Evolutionary conservation across 2,888 invertebrate species (phyloP), one percentile per base, ranked within the genome.

Genomic region (Netelia fuscicornis): DNA sequence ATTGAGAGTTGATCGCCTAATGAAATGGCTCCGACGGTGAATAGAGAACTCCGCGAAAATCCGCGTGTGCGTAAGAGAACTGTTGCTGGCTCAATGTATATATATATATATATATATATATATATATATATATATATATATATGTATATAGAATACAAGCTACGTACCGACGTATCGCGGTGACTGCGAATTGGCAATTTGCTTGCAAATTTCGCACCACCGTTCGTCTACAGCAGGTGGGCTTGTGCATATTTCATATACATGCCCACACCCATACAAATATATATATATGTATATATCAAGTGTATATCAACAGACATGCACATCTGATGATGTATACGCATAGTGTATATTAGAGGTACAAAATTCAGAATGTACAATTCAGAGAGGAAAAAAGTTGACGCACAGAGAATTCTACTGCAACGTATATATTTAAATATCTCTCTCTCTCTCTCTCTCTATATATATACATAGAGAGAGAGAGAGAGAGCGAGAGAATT

Each of bases 161-260:
- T 48, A 76, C 79, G 67, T 54, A 52, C 89, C 89, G 88, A 87
- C 30, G 76, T 71, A 84, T 65, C 65, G 88, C 87, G 89, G 88
- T 89, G 89, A 88, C 88, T 90, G 89, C 91, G 91, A 92, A 93
- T 93, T 93, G 92, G 89, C 92, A 93, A 93, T 93, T 93, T 93
- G 92, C 92, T 93, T 93, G 93, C 92, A 93, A 93, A 93, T 92
- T 93, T 92, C 88, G 89, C 68, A 78, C 58, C 70, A 48, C 60
- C 71, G 62, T 78, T 72, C 80, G 48, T 48, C 60, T 60, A 84
- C 76, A 84, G 71, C 84, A 80, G 75, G 80, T 80, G 74, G 60
- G 62, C 65, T 13, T 44, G 20, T 75, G 54, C 60, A 58, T 60
- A 52, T 67, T 58, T 54, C 44, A 30, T 72, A 68, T 25, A 42